phyloP scores from a whole-genome alignment of 2,888 invertebrate species.

The Drosophila aldrichi region DNA sequence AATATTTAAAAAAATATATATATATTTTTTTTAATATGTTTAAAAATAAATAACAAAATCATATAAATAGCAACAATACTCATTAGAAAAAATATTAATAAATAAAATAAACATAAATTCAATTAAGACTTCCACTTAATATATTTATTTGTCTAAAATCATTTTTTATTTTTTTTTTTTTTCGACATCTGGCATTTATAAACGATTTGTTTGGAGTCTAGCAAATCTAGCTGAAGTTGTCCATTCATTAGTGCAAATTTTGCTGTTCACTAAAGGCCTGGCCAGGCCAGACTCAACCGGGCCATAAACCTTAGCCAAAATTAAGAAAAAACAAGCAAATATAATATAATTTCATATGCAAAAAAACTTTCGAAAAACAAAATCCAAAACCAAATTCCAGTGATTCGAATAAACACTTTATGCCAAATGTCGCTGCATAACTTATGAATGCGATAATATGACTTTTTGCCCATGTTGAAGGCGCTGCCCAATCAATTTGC shows the following conservation, averaged over 20 bases:
- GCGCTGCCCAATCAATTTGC: slow-evolving; percentile 8
- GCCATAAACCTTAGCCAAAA: slow-evolving; percentile 28
- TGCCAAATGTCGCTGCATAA: slow-evolving; percentile 53
- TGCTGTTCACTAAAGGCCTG: slow-evolving; percentile 17
- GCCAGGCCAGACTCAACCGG: no score
- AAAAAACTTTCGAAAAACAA: slow-evolving; percentile 22
- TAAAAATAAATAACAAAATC: no score
- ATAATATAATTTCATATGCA: slow-evolving; percentile 14
- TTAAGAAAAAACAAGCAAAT: slow-evolving; percentile 5
- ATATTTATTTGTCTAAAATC: background rate
- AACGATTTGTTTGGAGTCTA: background rate
- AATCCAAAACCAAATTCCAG: slow-evolving; percentile 19
- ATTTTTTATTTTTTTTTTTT: background rate
- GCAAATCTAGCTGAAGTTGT: background rate
- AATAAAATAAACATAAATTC: no score
- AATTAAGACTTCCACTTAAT: background rate
- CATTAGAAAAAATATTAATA: no score
- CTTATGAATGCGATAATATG: slow-evolving; percentile 43
- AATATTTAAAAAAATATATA: slow-evolving; percentile 19
- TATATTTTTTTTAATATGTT: background rate
- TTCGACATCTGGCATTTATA: slow-evolving; percentile 23
- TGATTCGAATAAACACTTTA: slow-evolving; percentile 33
- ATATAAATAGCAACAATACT: no score
- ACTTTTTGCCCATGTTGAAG: background rate
- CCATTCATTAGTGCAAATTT: slow-evolving; percentile 9